Evolutionary conservation across 1,140 invertebrate species (phyloP).

Genomic region (Hyles euphorbiae): DNA sequence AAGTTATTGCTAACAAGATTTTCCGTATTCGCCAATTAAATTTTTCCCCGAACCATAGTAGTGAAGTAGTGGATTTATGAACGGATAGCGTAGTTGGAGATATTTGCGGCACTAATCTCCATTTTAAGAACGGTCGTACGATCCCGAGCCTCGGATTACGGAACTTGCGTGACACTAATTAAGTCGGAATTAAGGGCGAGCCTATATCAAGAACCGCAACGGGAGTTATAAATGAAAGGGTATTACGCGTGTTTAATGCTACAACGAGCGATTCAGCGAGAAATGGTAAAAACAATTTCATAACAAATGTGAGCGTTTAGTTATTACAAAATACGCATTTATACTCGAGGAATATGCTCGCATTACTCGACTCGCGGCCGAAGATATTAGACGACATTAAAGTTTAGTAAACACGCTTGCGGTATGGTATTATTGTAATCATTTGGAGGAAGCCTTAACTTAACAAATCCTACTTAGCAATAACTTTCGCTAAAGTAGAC

Average conservation of each 20-base stretch:
- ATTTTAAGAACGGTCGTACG: conserved; percentile 72
- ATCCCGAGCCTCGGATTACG: conserved; percentile 71
- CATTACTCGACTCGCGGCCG: too few relatives aligned
- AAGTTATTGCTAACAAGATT: neutral
- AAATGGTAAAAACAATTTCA: conserved; percentile 25
- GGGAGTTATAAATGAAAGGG: conserved; percentile 72
- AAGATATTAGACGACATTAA: conserved; percentile 15
- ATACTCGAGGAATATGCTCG: neutral
- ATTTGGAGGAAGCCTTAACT: conserved; percentile 52
- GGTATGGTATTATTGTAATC: conserved; percentile 46
- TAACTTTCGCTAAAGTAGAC: conserved; percentile 68
- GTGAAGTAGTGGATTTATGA: conserved; percentile 55
- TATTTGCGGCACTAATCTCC: conserved; percentile 69
- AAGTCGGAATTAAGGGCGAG: conserved; percentile 70
- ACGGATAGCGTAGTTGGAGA: conserved; percentile 64
- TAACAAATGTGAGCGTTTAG: conserved; percentile 15
- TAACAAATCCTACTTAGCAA: conserved; percentile 68
- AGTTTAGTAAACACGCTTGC: conserved; percentile 42
- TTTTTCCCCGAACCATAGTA: conserved; percentile 20
- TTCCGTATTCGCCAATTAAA: conserved; percentile 3
- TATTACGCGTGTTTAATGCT: conserved; percentile 63
- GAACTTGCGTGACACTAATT: conserved; percentile 74
- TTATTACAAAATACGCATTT: neutral
- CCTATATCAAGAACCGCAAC: conserved; percentile 69
- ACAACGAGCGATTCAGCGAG: conserved; percentile 30